These are phyloP conservation scores for Zhuqinia jingwanae DNA, from an alignment of 2,888 invertebrate species.

Conservation along the genomic window DNA sequence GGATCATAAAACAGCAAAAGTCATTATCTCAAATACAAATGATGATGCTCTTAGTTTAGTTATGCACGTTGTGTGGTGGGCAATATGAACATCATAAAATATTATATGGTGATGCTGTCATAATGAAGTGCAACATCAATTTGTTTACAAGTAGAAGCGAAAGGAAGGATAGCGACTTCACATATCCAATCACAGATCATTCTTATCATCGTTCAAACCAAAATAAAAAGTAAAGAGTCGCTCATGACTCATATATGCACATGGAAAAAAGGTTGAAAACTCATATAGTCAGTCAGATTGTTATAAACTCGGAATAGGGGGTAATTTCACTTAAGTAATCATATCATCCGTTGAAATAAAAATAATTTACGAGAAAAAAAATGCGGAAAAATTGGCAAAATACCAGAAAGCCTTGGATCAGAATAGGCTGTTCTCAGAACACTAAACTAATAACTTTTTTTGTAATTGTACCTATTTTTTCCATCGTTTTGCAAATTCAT, in stretches of 20 bases:
- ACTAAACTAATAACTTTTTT: background rate
- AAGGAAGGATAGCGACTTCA: too few relatives aligned
- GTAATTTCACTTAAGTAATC: background rate
- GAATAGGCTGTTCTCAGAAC: background rate
- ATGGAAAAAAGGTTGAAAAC: too few relatives aligned
- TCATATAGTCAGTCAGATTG: too few relatives aligned
- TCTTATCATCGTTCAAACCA: too few relatives aligned
- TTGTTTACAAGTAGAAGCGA: too few relatives aligned
- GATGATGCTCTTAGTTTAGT: background rate
- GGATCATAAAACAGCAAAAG: background rate
- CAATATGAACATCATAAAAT: background rate
- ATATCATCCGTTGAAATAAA: conserved; percentile 1
- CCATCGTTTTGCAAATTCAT: background rate
- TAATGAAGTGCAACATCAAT: conserved; percentile 32
- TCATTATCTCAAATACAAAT: conserved; percentile 18
- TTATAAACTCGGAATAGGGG: background rate
- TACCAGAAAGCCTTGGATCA: conserved; percentile 49
- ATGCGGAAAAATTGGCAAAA: conserved; percentile 13
- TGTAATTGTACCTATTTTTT: conserved; percentile 7
- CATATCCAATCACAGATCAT: too few relatives aligned
- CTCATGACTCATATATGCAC: too few relatives aligned
- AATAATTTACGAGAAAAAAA: background rate
- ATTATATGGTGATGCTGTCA: too few relatives aligned
- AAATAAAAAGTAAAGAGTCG: too few relatives aligned
- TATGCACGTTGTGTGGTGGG: background rate